A percentile compares a stretch with the other conserved stretches of the same genome.
These are phyloP conservation scores for Anhinga anhinga DNA, from an alignment of 2,113 vertebrate genomes.

Conservation along the genomic window DNA sequence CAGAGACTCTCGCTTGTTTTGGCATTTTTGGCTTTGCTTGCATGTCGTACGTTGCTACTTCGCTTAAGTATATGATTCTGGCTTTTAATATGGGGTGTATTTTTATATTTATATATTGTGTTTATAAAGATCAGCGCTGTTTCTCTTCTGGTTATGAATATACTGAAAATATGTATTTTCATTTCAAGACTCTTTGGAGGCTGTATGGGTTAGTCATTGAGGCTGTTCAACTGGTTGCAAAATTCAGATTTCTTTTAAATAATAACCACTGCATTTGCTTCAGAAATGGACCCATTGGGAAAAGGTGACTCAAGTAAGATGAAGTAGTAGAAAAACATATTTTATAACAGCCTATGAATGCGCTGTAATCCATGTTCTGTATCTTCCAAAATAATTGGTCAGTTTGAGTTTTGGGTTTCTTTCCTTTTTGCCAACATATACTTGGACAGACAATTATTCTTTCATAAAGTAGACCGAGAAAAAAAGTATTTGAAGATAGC, in stretches of 20 bases:
- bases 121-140: not conserved
- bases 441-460: not conserved
- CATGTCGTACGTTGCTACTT: not conserved
- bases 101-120: not conserved
- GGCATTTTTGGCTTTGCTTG: not conserved
- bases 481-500: not conserved
- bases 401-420: not conserved
- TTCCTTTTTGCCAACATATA: not conserved
- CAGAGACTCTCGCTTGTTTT: not conserved
- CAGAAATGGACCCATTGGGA: not conserved
- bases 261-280: not conserved
- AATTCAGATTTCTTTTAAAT: not conserved
- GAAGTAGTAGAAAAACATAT: not conserved
- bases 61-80: not conserved
- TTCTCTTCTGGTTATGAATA: not conserved
- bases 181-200: not conserved
- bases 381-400: not conserved
- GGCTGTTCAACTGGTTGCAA: not conserved
- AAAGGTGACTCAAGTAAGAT: not conserved
- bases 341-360: not conserved
- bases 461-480: not conserved
- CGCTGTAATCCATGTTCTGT: rapidly evolving
- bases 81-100: not conserved
- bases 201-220: not conserved
- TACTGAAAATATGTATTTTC: not conserved